These are phyloP conservation scores for Drosophila anomalata DNA, from an alignment of 2,888 invertebrate genomes.

Conservation along the genomic window DNA sequence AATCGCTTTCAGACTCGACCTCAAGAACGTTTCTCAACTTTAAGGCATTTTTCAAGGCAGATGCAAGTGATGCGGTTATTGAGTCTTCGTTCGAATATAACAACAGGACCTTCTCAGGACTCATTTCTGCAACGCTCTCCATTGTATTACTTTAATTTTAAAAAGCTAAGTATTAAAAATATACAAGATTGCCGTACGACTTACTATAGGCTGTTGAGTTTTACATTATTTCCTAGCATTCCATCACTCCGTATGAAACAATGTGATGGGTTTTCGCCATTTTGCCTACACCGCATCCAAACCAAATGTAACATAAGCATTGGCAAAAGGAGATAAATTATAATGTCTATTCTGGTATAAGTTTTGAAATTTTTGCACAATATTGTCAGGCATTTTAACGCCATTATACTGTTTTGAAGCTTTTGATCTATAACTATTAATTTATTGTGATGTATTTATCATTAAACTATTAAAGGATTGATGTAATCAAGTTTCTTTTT, in stretches of 20 bases:
- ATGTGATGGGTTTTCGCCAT: slow-evolving; percentile 2
- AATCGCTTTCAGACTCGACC: neutral
- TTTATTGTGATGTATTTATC: neutral
- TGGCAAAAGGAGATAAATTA: slow-evolving; percentile 20
- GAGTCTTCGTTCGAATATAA: slow-evolving; percentile 2
- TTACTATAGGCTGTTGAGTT: slow-evolving; percentile 12
- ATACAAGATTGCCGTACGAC: neutral
- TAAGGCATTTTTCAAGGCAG: slow-evolving; percentile 6
- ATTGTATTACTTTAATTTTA: slow-evolving; percentile 1
- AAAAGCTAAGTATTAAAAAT: neutral
- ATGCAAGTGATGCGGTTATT: neutral
- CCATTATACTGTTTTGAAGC: neutral
- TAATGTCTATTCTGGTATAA: slow-evolving; percentile 25
- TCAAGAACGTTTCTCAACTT: slow-evolving; percentile 4
- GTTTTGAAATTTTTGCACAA: slow-evolving; percentile 22
- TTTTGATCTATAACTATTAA: neutral
- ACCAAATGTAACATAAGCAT: slow-evolving; percentile 26
- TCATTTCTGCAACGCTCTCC: neutral
- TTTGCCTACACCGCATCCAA: slow-evolving; percentile 2
- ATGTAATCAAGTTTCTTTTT: neutral
- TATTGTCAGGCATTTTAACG: slow-evolving; percentile 1
- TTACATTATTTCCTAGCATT: neutral
- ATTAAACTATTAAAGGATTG: neutral
- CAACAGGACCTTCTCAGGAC: slow-evolving; percentile 10
- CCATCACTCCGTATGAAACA: slow-evolving; percentile 4